phyloP scores from a whole-genome alignment of 2,888 invertebrate genomes.

The Molorchus minor region DNA sequence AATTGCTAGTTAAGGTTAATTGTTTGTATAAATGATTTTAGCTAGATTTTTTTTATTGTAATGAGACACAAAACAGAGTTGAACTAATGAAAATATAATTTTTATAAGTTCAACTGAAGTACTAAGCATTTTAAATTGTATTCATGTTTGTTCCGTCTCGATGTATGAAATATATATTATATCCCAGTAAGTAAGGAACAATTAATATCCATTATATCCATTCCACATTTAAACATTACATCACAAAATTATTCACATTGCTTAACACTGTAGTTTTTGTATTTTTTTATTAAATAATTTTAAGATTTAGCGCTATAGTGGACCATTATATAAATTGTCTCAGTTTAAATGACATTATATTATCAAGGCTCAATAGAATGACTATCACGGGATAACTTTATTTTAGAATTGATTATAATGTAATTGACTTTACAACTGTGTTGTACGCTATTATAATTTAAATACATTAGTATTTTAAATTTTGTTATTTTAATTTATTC shows the following conservation, averaged over 20 bases:
- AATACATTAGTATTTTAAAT: slow-evolving; percentile 62
- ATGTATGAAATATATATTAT: slow-evolving; percentile 49
- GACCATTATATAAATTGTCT: slow-evolving; percentile 51
- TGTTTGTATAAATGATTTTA: slow-evolving; percentile 64
- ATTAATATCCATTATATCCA: slow-evolving; percentile 62
- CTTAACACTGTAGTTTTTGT: slow-evolving; percentile 61
- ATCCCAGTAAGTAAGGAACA: slow-evolving; percentile 59
- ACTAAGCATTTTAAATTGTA: slow-evolving; percentile 45
- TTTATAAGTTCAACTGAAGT: slow-evolving; percentile 9
- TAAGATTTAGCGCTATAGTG: slow-evolving; percentile 49
- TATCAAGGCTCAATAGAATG: slow-evolving; percentile 53
- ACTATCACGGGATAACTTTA: slow-evolving; percentile 55
- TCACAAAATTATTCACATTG: slow-evolving; percentile 57
- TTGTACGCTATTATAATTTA: slow-evolving; percentile 63
- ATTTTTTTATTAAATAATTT: slow-evolving; percentile 61
- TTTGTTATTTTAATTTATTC: slow-evolving; percentile 26
- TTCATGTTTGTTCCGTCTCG: slow-evolving; percentile 61
- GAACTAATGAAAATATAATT: slow-evolving; percentile 15
- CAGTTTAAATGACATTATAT: slow-evolving; percentile 49
- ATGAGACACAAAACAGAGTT: slow-evolving; percentile 42
- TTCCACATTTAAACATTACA: slow-evolving; percentile 57
- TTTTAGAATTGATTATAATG: slow-evolving; percentile 59
- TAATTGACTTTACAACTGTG: slow-evolving; percentile 61
- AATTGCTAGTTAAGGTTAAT: slow-evolving; percentile 59
- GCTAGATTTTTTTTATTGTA: slow-evolving; percentile 62